Percentiles rank a stretch among this genome's conserved stretches.
phyloP scores from a whole-genome alignment of 2,797 vertebrate species.

The Myoxocephalus aenaeus region DNA sequence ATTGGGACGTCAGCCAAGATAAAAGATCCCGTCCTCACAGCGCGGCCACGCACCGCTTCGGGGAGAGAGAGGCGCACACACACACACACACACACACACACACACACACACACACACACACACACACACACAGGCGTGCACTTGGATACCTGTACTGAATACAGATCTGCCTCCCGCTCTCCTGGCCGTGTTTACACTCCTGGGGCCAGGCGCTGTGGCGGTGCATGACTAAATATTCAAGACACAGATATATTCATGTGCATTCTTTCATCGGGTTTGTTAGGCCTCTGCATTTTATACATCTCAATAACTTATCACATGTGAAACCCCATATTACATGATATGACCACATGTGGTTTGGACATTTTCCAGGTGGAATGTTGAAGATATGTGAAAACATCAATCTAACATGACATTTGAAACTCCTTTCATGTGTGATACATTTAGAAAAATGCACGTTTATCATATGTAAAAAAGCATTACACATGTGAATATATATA shows the following conservation, averaged over 20 bases:
- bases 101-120: conserved; percentile 36
- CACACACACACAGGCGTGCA: not conserved
- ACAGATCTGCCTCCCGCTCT: conserved; percentile 41
- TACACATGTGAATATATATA: not conserved
- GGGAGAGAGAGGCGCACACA: conserved; percentile 38
- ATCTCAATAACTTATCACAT: not conserved
- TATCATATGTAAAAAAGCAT: not conserved
- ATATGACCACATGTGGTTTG: not conserved
- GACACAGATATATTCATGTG: not conserved
- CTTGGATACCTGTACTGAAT: conserved; percentile 41
- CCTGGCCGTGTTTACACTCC: conserved; percentile 25
- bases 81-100: conserved; percentile 28
- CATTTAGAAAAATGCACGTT: not conserved
- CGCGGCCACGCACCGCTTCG: conserved; percentile 37
- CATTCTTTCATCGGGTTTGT: not conserved
- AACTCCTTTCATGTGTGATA: not conserved
- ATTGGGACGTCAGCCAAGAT: conserved; percentile 82
- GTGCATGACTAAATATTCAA: not conserved
- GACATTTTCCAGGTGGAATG: not conserved
- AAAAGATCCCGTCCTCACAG: conserved; percentile 80
- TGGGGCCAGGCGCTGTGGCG: not conserved
- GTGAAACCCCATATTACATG: not conserved
- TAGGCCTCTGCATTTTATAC: not conserved
- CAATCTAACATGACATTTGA: not conserved
- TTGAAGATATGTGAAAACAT: not conserved